A percentile compares a stretch with the other conserved stretches of the same genome.
phyloP scores from a whole-genome alignment of 2,888 invertebrate genomes.

The Gandaritis pyraliata region DNA sequence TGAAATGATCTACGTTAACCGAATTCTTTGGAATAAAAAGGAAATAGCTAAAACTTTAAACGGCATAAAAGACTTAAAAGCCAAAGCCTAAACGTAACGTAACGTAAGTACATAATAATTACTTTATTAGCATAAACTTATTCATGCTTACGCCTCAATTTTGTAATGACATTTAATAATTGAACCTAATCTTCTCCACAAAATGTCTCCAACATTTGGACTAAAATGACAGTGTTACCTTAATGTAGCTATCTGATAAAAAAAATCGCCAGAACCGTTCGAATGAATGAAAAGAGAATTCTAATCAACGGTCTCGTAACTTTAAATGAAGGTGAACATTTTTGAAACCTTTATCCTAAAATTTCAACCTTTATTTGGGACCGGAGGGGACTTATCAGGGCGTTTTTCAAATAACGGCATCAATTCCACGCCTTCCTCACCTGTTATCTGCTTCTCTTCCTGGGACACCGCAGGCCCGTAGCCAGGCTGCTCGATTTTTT shows the following conservation, averaged over 20 bases:
- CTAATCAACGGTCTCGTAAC: constrained; percentile 65
- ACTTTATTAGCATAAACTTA: too few relatives aligned
- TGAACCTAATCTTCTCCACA: constrained; percentile 18
- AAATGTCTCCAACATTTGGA: constrained; percentile 28
- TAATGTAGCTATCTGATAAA: constrained; percentile 48
- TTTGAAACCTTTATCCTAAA: constrained; percentile 67
- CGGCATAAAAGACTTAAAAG: too few relatives aligned
- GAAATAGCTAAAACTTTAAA: too few relatives aligned
- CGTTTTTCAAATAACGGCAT: constrained; percentile 73
- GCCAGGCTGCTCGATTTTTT: constrained; percentile 25
- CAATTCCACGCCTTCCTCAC: constrained; percentile 58
- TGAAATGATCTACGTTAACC: too few relatives aligned
- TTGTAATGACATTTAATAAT: background rate
- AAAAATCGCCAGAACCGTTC: constrained; percentile 50
- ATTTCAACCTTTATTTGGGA: constrained; percentile 67
- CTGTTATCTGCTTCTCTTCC: constrained; percentile 27
- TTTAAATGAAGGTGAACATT: constrained; percentile 71
- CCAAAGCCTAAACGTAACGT: too few relatives aligned
- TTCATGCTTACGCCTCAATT: background rate
- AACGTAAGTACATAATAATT: too few relatives aligned
- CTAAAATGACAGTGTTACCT: constrained; percentile 25
- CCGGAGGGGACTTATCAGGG: constrained; percentile 72
- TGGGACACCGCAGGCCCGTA: constrained; percentile 17
- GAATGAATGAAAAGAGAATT: constrained; percentile 60
- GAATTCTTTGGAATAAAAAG: too few relatives aligned